Base-by-base conservation (phyloP, 2,888 invertebrate species). In the Lasioglossum marginatum region DNA sequence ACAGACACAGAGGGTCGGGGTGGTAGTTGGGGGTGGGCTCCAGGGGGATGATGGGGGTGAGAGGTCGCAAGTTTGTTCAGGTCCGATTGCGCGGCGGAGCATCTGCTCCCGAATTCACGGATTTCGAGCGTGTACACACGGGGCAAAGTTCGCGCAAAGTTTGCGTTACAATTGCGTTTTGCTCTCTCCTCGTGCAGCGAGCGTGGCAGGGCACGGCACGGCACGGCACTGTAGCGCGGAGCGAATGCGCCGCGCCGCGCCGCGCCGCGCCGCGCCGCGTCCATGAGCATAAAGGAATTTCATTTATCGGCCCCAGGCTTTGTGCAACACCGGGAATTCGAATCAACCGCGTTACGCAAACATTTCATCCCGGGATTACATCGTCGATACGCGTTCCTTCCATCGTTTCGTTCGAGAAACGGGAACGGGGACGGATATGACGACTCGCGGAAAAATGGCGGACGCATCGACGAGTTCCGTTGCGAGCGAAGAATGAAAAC, bases 341-440 rank as follows among this genome's bases (percentile, higher is more conserved):
- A 73, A 73, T 73, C 73, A 48, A 73, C 73, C 73, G 73, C 34
- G 48, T 52, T 73, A 73, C 48, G 31, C 73, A 73, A 73, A 73
- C 73, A 73, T 48, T 73, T 73, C 73, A 34, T 73, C 34, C 48
- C 70, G 37, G 73, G 72, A 72, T 72, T 72, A 72, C 72, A 72
- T 72, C 45, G 72, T 45, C 45, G 72, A 72, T 72, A 72, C 40
- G 72, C 72, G 72, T 72, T 72, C 72, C 73, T 52, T 73, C 52
- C 73, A 45, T 19, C 52, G 73, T 52, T 52, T 52, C 73, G 73
- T 23, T 34, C 48, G 73, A 19, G 48, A 34, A 31, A 52, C 34
- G 48, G 31, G 48, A 31, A 48, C 23, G 52, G 31, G 34, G 19
- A 19, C 45, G 52, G 71, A 45, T 40, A 43, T 27, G 71, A 23